Conservation (phyloP, 2,797 vertebrate species). For the Sebastes vulpes region DNA sequence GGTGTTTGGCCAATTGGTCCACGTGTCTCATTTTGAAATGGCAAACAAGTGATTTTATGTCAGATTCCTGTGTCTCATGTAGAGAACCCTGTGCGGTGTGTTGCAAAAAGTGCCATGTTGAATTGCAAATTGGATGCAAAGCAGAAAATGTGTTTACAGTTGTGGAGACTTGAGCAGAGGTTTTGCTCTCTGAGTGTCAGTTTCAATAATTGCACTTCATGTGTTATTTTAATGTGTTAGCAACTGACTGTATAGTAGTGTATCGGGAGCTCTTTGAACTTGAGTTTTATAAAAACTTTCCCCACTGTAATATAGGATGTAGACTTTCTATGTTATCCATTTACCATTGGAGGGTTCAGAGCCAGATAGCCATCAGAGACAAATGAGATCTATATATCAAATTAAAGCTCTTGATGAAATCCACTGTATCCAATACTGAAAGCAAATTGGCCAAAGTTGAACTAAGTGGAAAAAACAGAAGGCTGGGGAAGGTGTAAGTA, state of each 20-base stretch:
- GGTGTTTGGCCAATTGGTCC: too few species aligned
- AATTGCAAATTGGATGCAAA: background rate
- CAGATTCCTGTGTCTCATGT: background rate
- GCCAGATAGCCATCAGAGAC: conserved; percentile 21
- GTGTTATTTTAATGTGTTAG: too few species aligned
- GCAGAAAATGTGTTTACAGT: background rate
- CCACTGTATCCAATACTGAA: conserved; percentile 1
- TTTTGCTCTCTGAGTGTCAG: background rate
- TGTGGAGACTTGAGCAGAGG: background rate
- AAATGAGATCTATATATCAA: conserved; percentile 41
- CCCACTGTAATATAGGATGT: background rate
- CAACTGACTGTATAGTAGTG: background rate
- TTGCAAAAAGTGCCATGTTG: background rate
- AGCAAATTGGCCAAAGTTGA: conserved; percentile 6
- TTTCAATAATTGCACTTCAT: background rate
- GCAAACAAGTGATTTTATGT: background rate
- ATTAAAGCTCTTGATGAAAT: conserved; percentile 39
- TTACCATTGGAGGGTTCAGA: background rate
- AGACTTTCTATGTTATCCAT: background rate
- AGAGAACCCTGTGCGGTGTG: background rate
- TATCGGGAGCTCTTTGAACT: background rate
- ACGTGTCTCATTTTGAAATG: background rate
- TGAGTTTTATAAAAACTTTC: conserved; percentile 9
- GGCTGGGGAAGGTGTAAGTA: background rate
- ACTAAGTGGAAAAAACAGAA: background rate